Evolutionary conservation across 2,797 vertebrate genomes (phyloP), one percentile per base, ranked within the genome.

Genomic region (Pipistrellus pipistrellus): DNA sequence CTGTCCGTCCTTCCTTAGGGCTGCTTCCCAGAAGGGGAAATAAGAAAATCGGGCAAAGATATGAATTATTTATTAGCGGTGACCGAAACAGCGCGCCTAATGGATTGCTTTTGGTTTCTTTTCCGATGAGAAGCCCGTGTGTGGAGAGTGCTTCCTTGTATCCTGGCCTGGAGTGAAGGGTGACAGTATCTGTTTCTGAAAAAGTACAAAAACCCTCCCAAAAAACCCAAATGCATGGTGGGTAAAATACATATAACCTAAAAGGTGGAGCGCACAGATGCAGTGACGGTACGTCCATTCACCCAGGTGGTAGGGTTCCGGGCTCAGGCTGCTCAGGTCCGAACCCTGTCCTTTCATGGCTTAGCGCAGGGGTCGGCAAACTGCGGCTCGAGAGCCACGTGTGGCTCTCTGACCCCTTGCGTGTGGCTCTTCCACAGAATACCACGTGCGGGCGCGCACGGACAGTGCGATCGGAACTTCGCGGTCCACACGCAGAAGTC

Each of bases 21-120:
- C 44, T 87, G 25, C 12, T 62, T 59, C n/a, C 84, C n/a, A 91
- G 83, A 72, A 77, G 38, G 78, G 38, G 59, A 78, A 95, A 72
- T 88, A 41, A 25, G 57, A 80, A 80, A 88, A 55, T 76, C 21
- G 55, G 32, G 11, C 48, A 59, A 68, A 84, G 62, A 35, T 53
- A 66, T 3, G 27, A 48, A 88, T 76, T 90, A 55, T 71, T 90
- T 38, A 44, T 57, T 68, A 53, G 41, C 80, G 85, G 59, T 62
- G 85, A 53, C 69, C 44, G 55, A 35, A 89, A 62, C 76, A 32
- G 13, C 46, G 64, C 38, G 12, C 30, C 82, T 57, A 68, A 66
- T 76, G 53, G 20, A 44, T 80, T 72, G 12, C 85, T 78, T 69
- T 83, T 71, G 71, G 30, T 86, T 81, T 88, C 53, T 93, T 57